phyloP scores from a whole-genome alignment of 2,113 vertebrate species.

The Gracilinanus agilis region DNA sequence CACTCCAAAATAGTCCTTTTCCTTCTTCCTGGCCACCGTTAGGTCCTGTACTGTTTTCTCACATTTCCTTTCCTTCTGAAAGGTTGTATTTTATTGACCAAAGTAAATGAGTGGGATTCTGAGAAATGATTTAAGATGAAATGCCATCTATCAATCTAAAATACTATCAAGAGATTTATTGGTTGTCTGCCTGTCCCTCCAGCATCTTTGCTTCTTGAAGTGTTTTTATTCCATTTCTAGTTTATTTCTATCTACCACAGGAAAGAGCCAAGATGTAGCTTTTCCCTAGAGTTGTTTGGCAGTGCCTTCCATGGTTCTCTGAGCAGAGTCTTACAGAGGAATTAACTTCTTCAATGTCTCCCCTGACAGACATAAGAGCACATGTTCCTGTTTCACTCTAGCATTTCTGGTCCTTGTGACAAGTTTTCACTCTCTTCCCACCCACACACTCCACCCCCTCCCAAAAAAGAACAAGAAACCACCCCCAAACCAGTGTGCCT shows the following conservation, averaged over 20 bases:
- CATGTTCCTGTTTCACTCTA: conserved; percentile 43
- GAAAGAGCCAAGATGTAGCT: conserved; percentile 45
- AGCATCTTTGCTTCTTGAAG: conserved; percentile 56
- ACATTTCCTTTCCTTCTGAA: conserved; percentile 39
- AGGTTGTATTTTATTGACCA: conserved; percentile 60
- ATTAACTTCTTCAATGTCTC: conserved; percentile 60
- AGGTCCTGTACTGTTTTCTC: not conserved
- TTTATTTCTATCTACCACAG: conserved; percentile 49
- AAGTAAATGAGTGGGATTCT: conserved; percentile 53
- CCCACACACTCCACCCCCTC: conserved; percentile 2
- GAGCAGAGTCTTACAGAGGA: conserved; percentile 50
- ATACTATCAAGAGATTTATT: conserved; percentile 65
- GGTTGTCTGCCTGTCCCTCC: conserved; percentile 55
- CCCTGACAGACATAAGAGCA: conserved; percentile 49
- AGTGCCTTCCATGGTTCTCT: conserved; percentile 17
- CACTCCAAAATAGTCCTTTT: conserved; percentile 2
- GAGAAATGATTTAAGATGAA: conserved; percentile 61
- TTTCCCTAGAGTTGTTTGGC: conserved; percentile 60
- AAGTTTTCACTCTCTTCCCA: conserved; percentile 15
- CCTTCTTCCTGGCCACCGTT: not conserved
- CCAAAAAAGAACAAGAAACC: not conserved
- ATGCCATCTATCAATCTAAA: conserved; percentile 68
- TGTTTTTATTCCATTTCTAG: conserved; percentile 67
- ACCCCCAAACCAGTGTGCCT: not conserved
- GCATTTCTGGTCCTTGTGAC: conserved; percentile 31